Conservation (phyloP, 2,113 vertebrate species). For the Corythornis vintsioides region DNA sequence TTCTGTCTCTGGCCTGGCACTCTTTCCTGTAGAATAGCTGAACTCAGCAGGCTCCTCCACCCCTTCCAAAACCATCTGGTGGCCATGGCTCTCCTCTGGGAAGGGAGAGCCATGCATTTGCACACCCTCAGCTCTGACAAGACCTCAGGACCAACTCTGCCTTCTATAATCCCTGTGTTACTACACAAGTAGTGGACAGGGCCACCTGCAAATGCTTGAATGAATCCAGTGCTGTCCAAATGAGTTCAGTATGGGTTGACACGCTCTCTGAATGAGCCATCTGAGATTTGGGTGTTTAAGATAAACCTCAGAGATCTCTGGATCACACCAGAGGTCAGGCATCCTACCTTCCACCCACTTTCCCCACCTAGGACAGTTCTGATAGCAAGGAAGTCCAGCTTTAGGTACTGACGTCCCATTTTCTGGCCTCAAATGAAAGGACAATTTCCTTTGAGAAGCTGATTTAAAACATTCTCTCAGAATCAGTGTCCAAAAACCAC, state of each 20-base stretch:
- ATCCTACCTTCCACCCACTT: background rate
- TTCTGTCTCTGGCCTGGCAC: constrained; percentile 18
- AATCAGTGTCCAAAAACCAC: background rate
- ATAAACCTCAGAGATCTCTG: background rate
- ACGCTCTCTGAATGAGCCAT: background rate
- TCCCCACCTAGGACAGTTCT: background rate
- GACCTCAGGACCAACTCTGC: background rate
- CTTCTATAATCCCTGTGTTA: background rate
- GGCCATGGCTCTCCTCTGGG: background rate
- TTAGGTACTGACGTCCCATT: background rate
- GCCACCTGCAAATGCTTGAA: constrained; percentile 4
- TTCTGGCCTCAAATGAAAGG: background rate
- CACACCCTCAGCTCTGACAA: background rate
- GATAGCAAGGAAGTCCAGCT: background rate
- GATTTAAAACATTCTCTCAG: background rate
- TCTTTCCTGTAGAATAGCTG: background rate
- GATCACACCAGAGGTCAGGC: background rate
- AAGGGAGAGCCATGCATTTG: background rate
- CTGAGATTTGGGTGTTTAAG: background rate
- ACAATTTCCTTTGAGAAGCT: background rate
- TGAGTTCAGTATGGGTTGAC: background rate
- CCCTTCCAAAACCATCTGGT: constrained; percentile 27
- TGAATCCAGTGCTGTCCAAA: background rate
- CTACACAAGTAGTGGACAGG: background rate
- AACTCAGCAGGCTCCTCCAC: constrained; percentile 35